phyloP scores from a whole-genome alignment of 2,113 vertebrate species.

The Peromyscus leucopus region DNA sequence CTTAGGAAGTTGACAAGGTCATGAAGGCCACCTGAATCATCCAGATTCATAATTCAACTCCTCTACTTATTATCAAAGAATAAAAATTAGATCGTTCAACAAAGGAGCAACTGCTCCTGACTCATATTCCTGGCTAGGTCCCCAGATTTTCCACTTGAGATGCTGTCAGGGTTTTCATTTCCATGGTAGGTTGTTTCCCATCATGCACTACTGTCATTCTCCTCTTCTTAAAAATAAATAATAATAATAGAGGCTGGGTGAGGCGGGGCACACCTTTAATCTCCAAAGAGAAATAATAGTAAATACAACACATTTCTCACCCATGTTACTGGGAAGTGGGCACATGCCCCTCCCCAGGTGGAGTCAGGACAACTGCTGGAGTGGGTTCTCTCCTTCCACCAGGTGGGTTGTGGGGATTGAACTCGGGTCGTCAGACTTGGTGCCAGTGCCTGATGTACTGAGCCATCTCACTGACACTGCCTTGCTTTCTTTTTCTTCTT shows the following conservation, averaged over 20 bases:
- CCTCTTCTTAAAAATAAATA: neutral
- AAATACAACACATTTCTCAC: neutral
- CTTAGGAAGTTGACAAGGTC: neutral
- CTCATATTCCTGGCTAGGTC: too few relatives aligned
- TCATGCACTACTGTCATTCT: neutral
- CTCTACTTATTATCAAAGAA: neutral
- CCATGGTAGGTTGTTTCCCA: neutral
- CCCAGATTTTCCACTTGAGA: neutral
- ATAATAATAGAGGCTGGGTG: too few relatives aligned
- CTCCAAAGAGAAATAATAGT: neutral
- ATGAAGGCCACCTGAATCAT: neutral
- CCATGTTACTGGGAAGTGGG: neutral
- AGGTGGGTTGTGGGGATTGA: neutral
- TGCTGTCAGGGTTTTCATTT: neutral
- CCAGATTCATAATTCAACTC: neutral
- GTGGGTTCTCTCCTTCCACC: neutral
- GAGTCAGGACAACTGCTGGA: neutral
- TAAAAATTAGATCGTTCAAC: neutral
- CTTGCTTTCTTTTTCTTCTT: neutral
- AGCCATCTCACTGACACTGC: neutral
- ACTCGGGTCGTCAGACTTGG: neutral
- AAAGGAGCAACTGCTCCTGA: neutral
- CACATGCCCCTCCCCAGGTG: neutral
- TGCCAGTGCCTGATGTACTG: neutral
- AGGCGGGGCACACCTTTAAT: neutral